A percentile compares a stretch with the other conserved stretches of the same genome.
phyloP scores from a whole-genome alignment of 2,888 invertebrate genomes.

The Lepidonotus clava region DNA sequence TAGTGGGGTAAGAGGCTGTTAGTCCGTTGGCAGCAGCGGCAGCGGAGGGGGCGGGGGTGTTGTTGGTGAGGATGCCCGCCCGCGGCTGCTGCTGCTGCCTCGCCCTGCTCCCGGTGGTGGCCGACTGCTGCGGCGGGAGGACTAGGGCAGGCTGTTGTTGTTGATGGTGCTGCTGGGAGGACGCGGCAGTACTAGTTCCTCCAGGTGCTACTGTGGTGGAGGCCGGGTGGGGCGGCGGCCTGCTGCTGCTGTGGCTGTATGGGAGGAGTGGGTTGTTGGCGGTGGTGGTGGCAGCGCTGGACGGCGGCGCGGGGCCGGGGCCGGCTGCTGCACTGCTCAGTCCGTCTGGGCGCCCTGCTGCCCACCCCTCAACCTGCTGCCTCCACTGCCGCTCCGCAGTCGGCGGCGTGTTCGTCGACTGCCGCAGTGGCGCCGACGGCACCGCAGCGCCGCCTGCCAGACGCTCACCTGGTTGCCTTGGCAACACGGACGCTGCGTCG shows the following conservation, averaged over 20 bases:
- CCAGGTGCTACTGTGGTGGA: not conserved
- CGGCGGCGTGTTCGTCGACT: not conserved
- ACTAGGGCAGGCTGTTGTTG: too few species aligned
- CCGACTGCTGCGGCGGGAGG: too few species aligned
- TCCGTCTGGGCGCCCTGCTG: too few species aligned
- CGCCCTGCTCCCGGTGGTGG: too few species aligned
- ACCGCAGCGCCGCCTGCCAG: not conserved
- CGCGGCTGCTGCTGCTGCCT: too few species aligned
- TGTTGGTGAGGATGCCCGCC: slow-evolving; percentile 27
- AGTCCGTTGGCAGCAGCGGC: not conserved
- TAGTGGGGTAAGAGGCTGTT: too few species aligned
- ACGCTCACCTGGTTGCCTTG: not conserved
- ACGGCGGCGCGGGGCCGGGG: not conserved
- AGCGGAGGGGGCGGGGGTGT: not conserved
- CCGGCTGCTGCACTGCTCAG: too few species aligned
- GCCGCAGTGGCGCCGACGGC: slow-evolving; percentile 1
- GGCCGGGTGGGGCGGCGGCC: not conserved
- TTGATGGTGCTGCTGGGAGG: too few species aligned
- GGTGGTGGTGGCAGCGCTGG: not conserved
- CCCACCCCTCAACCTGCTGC: too few species aligned
- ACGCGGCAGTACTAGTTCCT: not conserved
- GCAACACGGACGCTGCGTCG: not conserved
- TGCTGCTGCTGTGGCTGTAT: not conserved
- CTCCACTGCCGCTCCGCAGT: not conserved
- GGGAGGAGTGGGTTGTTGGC: not conserved